Percentiles rank a stretch among this genome's conserved stretches.
phyloP scores from a whole-genome alignment of 1,140 invertebrate species.

The Aphaenogaster ashmeadi region DNA sequence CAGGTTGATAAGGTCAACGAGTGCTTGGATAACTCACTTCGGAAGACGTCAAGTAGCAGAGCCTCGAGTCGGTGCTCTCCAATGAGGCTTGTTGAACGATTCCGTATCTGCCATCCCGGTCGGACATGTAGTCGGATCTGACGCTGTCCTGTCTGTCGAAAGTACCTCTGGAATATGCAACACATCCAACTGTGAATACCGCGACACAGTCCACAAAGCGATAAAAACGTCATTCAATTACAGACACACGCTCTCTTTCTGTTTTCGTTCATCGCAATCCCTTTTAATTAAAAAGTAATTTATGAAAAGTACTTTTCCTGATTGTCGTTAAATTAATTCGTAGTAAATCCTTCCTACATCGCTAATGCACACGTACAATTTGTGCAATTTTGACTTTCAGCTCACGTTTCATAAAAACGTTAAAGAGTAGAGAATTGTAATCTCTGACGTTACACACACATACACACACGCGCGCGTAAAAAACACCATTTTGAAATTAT shows the following conservation, averaged over 20 bases:
- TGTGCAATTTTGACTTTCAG: not conserved
- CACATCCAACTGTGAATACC: slow-evolving; percentile 15
- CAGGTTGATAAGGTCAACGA: slow-evolving; percentile 81
- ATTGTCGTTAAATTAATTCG: slow-evolving; percentile 9
- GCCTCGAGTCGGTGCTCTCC: slow-evolving; percentile 96
- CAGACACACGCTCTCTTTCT: not conserved
- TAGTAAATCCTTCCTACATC: not conserved
- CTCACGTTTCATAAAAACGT: not conserved
- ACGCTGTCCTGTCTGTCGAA: slow-evolving; percentile 96
- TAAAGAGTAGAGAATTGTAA: slow-evolving; percentile 22
- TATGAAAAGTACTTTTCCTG: not conserved
- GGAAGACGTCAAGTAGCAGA: slow-evolving; percentile 97
- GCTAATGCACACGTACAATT: not conserved
- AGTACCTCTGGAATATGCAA: slow-evolving; percentile 89
- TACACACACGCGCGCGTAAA: not conserved
- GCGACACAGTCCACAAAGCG: no score
- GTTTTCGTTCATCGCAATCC: not conserved
- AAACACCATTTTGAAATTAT: slow-evolving; percentile 3
- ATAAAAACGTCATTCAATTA: slow-evolving; percentile 29
- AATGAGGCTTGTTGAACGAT: slow-evolving; percentile 97
- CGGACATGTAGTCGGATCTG: slow-evolving; percentile 95
- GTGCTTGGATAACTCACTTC: slow-evolving; percentile 92
- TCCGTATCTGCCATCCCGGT: slow-evolving; percentile 93
- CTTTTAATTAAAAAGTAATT: slow-evolving; percentile 7
- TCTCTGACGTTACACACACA: not conserved